Conservation (phyloP, 2,113 vertebrate species). For the Agapornis roseicollis region DNA sequence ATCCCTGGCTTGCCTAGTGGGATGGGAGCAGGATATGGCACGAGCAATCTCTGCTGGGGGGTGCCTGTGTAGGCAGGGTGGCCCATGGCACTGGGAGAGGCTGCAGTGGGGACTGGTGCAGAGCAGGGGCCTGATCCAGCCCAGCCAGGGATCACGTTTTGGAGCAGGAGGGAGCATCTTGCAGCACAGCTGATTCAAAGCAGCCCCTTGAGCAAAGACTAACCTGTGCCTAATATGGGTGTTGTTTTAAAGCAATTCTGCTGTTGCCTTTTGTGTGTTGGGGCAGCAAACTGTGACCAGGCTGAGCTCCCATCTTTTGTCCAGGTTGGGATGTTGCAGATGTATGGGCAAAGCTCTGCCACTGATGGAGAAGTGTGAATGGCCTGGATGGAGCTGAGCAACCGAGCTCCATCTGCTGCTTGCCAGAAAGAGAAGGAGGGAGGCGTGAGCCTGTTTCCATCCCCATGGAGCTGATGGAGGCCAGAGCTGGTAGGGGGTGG, state of each 20-base stretch:
- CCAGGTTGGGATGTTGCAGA: accelerated
- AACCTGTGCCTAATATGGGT: not conserved
- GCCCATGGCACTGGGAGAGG: accelerated
- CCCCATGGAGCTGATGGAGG: accelerated
- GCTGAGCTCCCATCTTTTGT: not conserved
- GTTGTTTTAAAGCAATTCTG: not conserved
- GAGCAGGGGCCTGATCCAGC: not conserved
- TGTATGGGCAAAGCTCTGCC: accelerated
- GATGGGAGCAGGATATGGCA: not conserved
- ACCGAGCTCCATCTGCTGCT: not conserved
- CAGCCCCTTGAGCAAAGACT: not conserved
- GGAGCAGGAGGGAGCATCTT: not conserved
- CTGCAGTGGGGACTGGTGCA: not conserved
- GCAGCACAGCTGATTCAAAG: not conserved
- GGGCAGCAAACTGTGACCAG: accelerated
- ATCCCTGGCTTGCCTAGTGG: not conserved
- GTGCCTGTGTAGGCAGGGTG: not conserved
- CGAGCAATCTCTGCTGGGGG: not conserved
- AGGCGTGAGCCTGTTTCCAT: accelerated
- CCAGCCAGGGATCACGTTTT: not conserved
- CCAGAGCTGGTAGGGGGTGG: not conserved
- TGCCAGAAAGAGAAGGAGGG: not conserved
- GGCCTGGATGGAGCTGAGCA: not conserved
- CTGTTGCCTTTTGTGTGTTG: not conserved
- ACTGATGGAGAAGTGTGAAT: not conserved